These are phyloP conservation scores for Rhinolophus sinicus DNA, from an alignment of 2,113 vertebrate species.

Conservation along the genomic window DNA sequence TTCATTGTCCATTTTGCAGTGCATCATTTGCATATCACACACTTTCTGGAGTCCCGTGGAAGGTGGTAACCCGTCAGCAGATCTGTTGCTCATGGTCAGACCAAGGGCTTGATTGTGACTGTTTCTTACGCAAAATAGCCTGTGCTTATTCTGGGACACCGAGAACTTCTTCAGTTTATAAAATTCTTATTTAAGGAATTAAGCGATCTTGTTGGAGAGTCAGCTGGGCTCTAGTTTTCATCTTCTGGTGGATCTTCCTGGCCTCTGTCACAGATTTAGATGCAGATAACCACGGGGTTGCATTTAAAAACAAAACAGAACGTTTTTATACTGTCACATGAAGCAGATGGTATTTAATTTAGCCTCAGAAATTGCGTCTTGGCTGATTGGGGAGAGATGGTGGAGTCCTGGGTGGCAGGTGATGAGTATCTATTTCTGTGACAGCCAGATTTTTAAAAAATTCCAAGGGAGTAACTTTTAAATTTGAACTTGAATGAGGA, in stretches of 20 bases:
- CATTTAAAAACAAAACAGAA: not conserved
- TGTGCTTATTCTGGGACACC: not conserved
- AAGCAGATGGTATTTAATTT: conserved; percentile 7
- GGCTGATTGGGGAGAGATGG: not conserved
- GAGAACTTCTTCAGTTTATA: not conserved
- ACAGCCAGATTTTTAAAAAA: not conserved
- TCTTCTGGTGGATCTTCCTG: not conserved
- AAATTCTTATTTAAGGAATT: not conserved
- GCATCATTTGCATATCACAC: conserved; percentile 74
- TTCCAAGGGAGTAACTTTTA: not conserved
- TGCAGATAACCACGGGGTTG: not conserved
- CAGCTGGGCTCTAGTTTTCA: not conserved
- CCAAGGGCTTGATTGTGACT: conserved; percentile 2
- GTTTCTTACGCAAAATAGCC: not conserved
- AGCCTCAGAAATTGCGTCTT: not conserved
- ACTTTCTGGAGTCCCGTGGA: conserved; percentile 72
- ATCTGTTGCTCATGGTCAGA: conserved; percentile 38
- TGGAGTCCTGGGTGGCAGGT: not conserved
- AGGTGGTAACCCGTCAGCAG: conserved; percentile 69
- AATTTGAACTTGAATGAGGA: not conserved
- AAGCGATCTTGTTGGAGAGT: not conserved
- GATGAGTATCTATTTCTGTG: not conserved
- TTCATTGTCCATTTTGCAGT: conserved; percentile 78
- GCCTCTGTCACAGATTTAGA: not conserved
- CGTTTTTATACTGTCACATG: not conserved